phyloP scores from a whole-genome alignment of 2,113 vertebrate genomes.

The Phalacrocorax pelagicus region DNA sequence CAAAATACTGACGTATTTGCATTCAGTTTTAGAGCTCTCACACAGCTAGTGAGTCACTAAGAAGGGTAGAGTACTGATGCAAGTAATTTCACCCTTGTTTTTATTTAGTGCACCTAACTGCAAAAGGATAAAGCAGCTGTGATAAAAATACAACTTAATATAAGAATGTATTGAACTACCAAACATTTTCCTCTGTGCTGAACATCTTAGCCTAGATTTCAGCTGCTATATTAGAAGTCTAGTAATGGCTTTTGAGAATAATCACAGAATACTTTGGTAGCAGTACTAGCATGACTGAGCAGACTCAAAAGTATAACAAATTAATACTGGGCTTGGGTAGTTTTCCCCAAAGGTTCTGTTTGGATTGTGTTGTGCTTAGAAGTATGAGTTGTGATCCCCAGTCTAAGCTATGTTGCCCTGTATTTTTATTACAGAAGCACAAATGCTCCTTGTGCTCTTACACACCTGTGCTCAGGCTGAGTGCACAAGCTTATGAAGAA shows the following conservation, averaged over 20 bases:
- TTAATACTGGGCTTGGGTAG: not conserved
- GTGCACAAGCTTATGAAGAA: not conserved
- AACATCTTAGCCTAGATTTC: not conserved
- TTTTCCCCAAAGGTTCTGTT: not conserved
- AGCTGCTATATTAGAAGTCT: not conserved
- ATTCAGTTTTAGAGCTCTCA: not conserved
- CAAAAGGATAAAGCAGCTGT: not conserved
- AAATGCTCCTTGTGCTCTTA: not conserved
- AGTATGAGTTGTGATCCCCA: not conserved
- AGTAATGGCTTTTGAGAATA: not conserved
- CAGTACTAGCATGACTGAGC: not conserved
- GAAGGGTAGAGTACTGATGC: not conserved
- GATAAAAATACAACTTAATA: not conserved
- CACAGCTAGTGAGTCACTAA: not conserved
- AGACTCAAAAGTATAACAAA: not conserved
- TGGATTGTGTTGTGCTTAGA: not conserved
- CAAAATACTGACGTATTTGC: not conserved
- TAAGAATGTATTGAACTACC: not conserved
- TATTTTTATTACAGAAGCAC: not conserved
- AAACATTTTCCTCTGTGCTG: not conserved
- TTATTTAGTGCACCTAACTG: not conserved
- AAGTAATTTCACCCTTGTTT: not conserved
- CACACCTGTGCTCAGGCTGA: not conserved
- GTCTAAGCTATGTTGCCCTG: not conserved
- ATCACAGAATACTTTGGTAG: not conserved